Evolutionary conservation across 2,113 vertebrate species (phyloP).

Genomic region (Otolemur garnettii): DNA sequence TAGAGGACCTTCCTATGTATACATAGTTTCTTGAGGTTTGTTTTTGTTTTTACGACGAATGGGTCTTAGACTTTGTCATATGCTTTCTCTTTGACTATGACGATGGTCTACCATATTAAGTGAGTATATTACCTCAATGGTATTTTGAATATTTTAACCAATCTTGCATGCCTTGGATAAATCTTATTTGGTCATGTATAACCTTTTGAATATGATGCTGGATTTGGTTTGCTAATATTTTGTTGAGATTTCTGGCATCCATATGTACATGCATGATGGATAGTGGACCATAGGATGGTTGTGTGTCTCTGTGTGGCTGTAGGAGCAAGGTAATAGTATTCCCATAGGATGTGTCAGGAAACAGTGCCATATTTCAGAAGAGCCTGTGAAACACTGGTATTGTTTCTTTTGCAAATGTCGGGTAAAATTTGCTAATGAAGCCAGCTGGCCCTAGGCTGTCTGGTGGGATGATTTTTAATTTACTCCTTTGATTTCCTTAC

Average conservation of each 20-base stretch:
- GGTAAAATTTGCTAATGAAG: not conserved
- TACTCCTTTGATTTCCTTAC: not conserved
- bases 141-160: not conserved
- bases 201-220: not conserved
- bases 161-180: not conserved
- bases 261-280: not conserved
- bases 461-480: not conserved
- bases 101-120: not conserved
- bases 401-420: not conserved
- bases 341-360: not conserved
- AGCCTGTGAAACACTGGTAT: not conserved
- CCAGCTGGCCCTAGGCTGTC: not conserved
- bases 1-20: not conserved
- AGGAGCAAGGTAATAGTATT: not conserved
- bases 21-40: not conserved
- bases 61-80: not conserved
- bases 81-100: not conserved
- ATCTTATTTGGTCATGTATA: not conserved
- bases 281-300: not conserved
- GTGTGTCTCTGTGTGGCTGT: not conserved
- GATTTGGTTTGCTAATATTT: not conserved
- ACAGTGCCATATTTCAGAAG: too few species aligned
- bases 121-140: not conserved
- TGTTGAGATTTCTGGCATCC: not conserved
- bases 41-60: not conserved